Base-by-base conservation (phyloP, 2,888 invertebrate species). In the Drosophila limbata region DNA sequence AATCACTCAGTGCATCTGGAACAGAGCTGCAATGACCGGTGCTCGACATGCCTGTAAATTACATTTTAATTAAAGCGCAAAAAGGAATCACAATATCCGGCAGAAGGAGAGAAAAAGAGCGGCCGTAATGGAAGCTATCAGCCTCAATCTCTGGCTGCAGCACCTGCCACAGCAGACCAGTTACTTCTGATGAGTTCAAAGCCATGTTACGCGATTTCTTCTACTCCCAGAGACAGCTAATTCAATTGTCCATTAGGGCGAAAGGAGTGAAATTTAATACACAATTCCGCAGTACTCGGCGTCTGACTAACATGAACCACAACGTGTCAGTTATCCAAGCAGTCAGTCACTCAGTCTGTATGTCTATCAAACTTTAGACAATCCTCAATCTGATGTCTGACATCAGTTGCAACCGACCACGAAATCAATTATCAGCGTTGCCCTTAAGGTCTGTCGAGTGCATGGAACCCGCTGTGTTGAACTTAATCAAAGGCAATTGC, bases 31-130 rank as follows among this genome's bases (percentile, higher is more conserved):
- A 60, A 47, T 65, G 40, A 52, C 52, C 69, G 51, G 40, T 66
- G 39, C 69, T 72, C 70, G 66, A 69, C 67, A 65, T 67, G 83
- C 45, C 74, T 66, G 75, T 79, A 80, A 86, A 86, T 84, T 86
- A 84, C 86, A 86, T 86, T 86, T 86, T 81, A 82, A 88, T 85
- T 85, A 85, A 86, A 84, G 69, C 73, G 74, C 68, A 74, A 70
- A 70, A 57, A 57, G 51, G 55, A 62, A 51, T 21, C 28, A 39
- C 57, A 55, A 63, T 11, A 21, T 31, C 37, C 35, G 25, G 11
- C 6, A 10, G 33, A 21, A n/a, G 19, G 10, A 21, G 6, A 53
- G 19, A 15, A 21, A 25, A 35, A 51, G 21, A 21, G 53, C 31
- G 37, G 21, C 35, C 65, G 31, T 79, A 77, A 82, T 75, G 70